These are phyloP conservation scores for Agrenia bidenticulata DNA, from an alignment of 2,888 invertebrate species.

Conservation along the genomic window DNA sequence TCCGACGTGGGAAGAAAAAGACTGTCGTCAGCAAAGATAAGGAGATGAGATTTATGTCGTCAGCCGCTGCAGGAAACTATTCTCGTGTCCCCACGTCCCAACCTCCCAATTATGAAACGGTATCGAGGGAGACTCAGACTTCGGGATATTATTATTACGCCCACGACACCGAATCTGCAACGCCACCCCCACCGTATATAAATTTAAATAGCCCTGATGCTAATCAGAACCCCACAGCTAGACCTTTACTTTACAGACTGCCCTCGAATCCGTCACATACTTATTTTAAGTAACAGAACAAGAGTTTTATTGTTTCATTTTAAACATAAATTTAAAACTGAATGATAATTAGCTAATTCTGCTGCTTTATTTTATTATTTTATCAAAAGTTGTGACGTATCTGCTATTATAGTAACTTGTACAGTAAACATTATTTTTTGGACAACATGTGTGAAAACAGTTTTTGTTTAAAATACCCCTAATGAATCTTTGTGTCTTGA, in stretches of 20 bases:
- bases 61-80: slow-evolving; percentile 23
- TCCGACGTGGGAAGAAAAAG: slow-evolving; percentile 8
- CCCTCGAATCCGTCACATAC: too few species aligned
- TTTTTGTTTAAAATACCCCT: too few species aligned
- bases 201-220: slow-evolving; percentile 9
- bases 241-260: slow-evolving; percentile 40
- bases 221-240: slow-evolving; percentile 7
- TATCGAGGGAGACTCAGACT: slow-evolving; percentile 15
- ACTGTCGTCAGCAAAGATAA: slow-evolving; percentile 8
- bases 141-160: slow-evolving; percentile 21
- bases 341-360: too few species aligned
- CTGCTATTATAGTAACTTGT: too few species aligned
- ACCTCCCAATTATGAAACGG: slow-evolving; percentile 12
- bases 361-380: too few species aligned
- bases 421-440: too few species aligned
- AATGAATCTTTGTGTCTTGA: too few species aligned
- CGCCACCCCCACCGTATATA: slow-evolving; percentile 14
- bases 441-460: too few species aligned
- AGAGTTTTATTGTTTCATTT: too few species aligned
- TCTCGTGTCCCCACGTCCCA: slow-evolving; percentile 25
- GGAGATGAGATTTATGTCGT: slow-evolving; percentile 19
- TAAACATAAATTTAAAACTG: too few species aligned
- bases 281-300: too few species aligned
- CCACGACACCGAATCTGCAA: slow-evolving; percentile 16
- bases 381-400: too few species aligned